These are phyloP conservation scores for Paracentrotus lividus DNA, from an alignment of 53 echinoderm and acorn worm genomes.

Conservation along the genomic window DNA sequence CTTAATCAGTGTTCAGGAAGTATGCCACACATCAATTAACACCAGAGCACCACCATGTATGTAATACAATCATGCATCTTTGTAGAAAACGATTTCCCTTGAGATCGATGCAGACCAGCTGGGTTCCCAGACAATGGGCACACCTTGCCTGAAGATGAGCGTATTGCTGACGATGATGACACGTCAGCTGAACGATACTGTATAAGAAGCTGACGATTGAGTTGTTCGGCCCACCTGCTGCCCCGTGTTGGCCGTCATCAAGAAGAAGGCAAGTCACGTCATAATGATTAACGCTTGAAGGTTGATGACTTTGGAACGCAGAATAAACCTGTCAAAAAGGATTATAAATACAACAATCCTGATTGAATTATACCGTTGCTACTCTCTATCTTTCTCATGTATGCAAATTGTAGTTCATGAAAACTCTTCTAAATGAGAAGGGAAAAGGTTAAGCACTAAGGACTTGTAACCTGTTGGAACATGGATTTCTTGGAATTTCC, in stretches of 20 bases:
- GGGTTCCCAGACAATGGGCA: not conserved
- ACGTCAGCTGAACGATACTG: not conserved
- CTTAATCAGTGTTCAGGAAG: too few species aligned
- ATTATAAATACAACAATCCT: constrained; percentile 64
- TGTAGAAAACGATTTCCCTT: not conserved
- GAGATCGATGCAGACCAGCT: not conserved
- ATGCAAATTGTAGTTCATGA: not conserved
- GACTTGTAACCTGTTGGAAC: too few species aligned
- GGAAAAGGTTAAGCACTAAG: too few species aligned
- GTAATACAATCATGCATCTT: not conserved
- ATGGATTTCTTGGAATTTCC: too few species aligned
- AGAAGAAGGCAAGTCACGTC: constrained; percentile 43
- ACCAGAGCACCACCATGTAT: too few species aligned
- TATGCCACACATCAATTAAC: too few species aligned
- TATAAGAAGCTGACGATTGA: constrained; percentile 17
- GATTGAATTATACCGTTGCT: constrained; percentile 10
- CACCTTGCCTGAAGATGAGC: constrained; percentile 34
- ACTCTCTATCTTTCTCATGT: not conserved
- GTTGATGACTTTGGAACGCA: constrained; percentile 60
- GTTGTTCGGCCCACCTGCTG: constrained; percentile 14
- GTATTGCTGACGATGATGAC: not conserved
- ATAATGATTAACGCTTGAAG: constrained; percentile 63
- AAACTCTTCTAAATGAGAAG: not conserved
- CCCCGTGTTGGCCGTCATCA: constrained; percentile 24
- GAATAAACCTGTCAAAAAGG: constrained; percentile 30